phyloP scores from a whole-genome alignment of 2,888 invertebrate genomes.

The Leptopterna dolabrata region DNA sequence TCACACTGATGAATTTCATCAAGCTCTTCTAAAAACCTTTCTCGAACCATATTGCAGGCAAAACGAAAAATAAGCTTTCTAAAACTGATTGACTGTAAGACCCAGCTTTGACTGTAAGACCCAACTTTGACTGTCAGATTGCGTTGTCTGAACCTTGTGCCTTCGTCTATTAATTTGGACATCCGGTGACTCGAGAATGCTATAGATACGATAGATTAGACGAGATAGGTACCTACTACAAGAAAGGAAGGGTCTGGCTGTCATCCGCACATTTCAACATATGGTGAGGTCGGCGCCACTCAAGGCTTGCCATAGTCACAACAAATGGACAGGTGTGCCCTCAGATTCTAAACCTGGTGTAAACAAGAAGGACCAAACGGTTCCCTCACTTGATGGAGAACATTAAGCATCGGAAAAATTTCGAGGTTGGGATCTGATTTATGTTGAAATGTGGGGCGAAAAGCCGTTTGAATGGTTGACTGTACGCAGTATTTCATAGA shows the following conservation, averaged over 20 bases:
- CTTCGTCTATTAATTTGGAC: too few relatives aligned
- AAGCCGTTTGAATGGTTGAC: background rate
- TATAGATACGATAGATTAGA: too few relatives aligned
- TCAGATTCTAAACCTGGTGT: conserved; percentile 5
- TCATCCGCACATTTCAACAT: conserved; percentile 8
- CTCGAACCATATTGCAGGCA: too few relatives aligned
- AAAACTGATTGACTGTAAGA: too few relatives aligned
- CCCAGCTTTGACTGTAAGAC: too few relatives aligned
- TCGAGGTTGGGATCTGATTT: background rate
- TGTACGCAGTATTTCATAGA: background rate
- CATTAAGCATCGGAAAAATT: conserved; percentile 8
- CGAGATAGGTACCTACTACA: background rate
- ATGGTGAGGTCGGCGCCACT: conserved; percentile 6
- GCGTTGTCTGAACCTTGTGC: too few relatives aligned
- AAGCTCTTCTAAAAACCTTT: too few relatives aligned
- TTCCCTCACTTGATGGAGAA: conserved; percentile 6
- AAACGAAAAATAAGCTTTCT: too few relatives aligned
- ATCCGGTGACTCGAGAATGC: too few relatives aligned
- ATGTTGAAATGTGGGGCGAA: background rate
- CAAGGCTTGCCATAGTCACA: conserved; percentile 6
- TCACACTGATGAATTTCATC: too few relatives aligned
- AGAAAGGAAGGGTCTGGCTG: background rate
- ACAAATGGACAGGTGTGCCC: conserved; percentile 37
- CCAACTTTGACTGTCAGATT: too few relatives aligned
- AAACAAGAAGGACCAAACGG: conserved; percentile 15